Conservation (phyloP, 2,113 vertebrate species). For the Aldabrachelys gigantea region DNA sequence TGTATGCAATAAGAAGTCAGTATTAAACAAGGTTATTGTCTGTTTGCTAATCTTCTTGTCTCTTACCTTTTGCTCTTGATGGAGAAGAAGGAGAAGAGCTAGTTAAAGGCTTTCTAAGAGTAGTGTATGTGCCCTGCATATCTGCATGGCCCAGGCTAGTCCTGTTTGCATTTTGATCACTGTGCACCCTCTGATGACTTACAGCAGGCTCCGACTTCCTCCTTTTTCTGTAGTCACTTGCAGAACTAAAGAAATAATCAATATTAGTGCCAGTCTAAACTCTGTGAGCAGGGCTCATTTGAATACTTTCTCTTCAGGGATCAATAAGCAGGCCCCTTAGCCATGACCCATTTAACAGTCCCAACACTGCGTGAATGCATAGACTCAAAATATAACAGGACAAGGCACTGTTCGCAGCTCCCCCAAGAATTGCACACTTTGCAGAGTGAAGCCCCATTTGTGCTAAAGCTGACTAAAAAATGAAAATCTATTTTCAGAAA, state of each 20-base stretch:
- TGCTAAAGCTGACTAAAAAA: background rate
- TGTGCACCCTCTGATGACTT: conserved; percentile 79
- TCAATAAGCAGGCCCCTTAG: background rate
- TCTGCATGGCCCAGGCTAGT: conserved; percentile 77
- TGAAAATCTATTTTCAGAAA: background rate
- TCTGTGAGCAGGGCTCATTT: background rate
- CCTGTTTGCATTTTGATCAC: conserved; percentile 78
- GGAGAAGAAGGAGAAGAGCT: conserved; percentile 96
- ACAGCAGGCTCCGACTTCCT: conserved; percentile 96
- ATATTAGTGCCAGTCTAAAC: background rate
- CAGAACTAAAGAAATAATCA: conserved; percentile 62
- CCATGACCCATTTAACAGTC: too few relatives aligned
- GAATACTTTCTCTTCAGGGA: background rate
- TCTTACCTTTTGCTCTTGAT: conserved; percentile 92
- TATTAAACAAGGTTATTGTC: background rate
- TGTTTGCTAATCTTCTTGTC: background rate
- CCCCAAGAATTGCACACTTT: background rate
- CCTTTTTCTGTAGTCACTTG: conserved; percentile 93
- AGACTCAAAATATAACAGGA: background rate
- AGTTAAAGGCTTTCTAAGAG: conserved; percentile 85
- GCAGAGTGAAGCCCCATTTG: background rate
- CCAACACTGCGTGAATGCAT: background rate
- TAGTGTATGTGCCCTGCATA: conserved; percentile 78
- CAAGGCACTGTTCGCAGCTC: background rate
- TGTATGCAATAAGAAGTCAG: too few relatives aligned